These are phyloP conservation scores for Drosophila eugracilis DNA, from an alignment of 1,140 invertebrate genomes.

Conservation along the genomic window DNA sequence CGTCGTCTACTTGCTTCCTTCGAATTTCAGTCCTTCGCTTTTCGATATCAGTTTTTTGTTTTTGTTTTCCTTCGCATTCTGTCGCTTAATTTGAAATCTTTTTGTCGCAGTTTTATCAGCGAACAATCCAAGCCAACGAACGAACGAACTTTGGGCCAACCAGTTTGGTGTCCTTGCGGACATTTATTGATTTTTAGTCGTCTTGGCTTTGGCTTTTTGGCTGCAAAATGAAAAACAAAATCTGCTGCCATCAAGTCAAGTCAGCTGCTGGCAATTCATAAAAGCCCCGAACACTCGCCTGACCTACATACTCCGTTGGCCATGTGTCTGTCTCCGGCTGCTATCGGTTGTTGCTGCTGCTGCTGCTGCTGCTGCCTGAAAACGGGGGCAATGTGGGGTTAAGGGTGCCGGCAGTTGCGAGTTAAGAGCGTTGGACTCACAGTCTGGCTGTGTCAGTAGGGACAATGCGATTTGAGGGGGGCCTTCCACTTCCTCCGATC, in stretches of 20 bases:
- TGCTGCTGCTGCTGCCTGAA: constrained; percentile 8
- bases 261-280: constrained; percentile 80
- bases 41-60: constrained; percentile 26
- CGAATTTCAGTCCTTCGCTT: constrained; percentile 3
- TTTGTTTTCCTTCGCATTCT: constrained; percentile 34
- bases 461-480: constrained; percentile 15
- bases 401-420: constrained; percentile 16
- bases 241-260: constrained; percentile 65
- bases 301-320: constrained; percentile 67
- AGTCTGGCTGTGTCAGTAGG: constrained; percentile 40
- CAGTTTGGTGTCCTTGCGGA: constrained; percentile 62
- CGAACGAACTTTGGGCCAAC: constrained; percentile 20
- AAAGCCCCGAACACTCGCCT: constrained; percentile 57
- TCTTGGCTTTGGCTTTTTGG: constrained; percentile 50
- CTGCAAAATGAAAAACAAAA: constrained; percentile 75
- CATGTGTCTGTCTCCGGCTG: constrained; percentile 43
- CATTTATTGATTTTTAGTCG: constrained; percentile 74
- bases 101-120: constrained; percentile 80
- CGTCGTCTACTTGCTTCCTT: constrained; percentile 15
- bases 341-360: constrained; percentile 28
- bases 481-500: too few relatives aligned
- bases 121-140: not conserved
- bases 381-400: constrained; percentile 9
- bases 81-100: constrained; percentile 69
- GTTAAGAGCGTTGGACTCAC: constrained; percentile 7